Base-by-base conservation (phyloP, 2,888 invertebrate genomes). In the Xestobium rufovillosum region DNA sequence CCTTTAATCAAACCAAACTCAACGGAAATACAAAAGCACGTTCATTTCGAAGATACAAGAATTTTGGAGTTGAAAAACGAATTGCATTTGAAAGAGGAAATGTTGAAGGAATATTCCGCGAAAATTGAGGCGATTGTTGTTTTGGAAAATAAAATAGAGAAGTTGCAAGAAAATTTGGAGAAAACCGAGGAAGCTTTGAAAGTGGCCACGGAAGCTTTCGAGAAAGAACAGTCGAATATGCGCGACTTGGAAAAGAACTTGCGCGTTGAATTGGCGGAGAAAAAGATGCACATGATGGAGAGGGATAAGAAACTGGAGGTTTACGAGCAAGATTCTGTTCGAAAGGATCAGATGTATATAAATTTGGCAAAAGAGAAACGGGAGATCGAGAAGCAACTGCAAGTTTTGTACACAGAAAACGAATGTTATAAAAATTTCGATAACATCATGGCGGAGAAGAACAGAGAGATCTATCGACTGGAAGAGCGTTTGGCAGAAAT, bases 361-460 rank as follows among this genome's bases (percentile, higher is more conserved):
- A 70, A 70, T 56, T 56, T 76, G 17, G 70, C 73, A 3, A 73
- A 72, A 57, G 75, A 75, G 43, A 75, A 75, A 53, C 68, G 71
- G 10, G 71, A 69, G 41, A 51, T 75, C 37, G 71, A 72, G 0
- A 66, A 65, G 37, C 73, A 68, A 45, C 68, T 63, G 15, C 64
- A 66, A 8, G 69, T 72, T 34, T 51, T 76, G 44, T 64, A 65
- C 45, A 68, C 71, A 10, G 73, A 72, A 48, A 48, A 69, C 12
- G 59, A 57, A 1, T 71, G 72, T 41, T 55, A 73, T 25, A 63
- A 72, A 17, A 68, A 66, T 35, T 57, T 74, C 34, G 71, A 76
- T 49, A 71, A 67, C 39, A 60, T 74, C 6, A 65, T 77, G 1
- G 67, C 69, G 1, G 73, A 75, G 40, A 70, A 77, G 63, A 66